Percentiles rank a stretch among this genome's conserved stretches.
Evolutionary conservation across 2,113 vertebrate species (phyloP).

Genomic region (Nyctereutes procyonoides): DNA sequence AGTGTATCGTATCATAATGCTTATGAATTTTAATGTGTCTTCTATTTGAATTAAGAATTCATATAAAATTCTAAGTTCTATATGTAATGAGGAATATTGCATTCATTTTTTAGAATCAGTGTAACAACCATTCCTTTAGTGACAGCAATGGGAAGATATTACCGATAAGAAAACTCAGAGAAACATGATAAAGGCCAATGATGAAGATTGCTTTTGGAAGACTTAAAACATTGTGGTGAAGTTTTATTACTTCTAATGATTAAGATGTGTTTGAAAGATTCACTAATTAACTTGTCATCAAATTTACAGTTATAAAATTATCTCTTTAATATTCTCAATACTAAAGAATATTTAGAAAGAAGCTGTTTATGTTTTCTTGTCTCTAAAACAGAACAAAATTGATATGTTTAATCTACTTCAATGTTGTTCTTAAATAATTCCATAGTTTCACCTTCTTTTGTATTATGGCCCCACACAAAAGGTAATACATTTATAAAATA

Average conservation of each 20-base stretch:
- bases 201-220: not conserved
- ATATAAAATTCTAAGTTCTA: not conserved
- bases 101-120: not conserved
- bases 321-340: conserved; percentile 7
- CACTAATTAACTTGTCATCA: not conserved
- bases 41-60: not conserved
- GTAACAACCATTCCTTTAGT: not conserved
- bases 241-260: conserved; percentile 26
- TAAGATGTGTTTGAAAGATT: not conserved
- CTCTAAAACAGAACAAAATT: conserved; percentile 6
- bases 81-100: not conserved
- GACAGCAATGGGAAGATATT: not conserved
- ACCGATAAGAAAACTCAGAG: not conserved
- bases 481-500: conserved; percentile 8
- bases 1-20: not conserved
- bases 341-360: not conserved
- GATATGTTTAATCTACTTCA: not conserved
- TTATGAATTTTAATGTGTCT: not conserved
- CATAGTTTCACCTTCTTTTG: not conserved
- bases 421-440: not conserved
- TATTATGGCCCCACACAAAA: not conserved
- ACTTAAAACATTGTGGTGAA: not conserved
- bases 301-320: conserved; percentile 18
- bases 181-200: not conserved
- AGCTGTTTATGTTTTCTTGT: not conserved